Percentiles rank a stretch among this genome's conserved stretches.
These are phyloP conservation scores for Sebastes kiyomatsui DNA, from an alignment of 2,797 vertebrate species.

Conservation along the genomic window DNA sequence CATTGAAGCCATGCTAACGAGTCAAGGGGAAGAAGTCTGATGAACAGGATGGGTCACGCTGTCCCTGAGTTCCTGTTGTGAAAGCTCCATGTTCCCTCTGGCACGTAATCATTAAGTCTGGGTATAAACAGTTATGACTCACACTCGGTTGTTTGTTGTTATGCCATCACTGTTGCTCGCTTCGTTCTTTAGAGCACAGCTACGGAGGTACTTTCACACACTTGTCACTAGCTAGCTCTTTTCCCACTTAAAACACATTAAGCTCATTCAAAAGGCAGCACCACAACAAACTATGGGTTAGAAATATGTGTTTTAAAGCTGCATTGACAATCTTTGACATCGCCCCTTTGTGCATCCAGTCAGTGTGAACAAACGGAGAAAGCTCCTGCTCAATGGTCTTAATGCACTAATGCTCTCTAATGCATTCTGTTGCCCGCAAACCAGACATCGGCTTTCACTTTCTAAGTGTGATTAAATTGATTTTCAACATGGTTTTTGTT, in stretches of 20 bases:
- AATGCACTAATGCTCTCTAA: conserved; percentile 45
- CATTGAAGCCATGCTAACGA: neutral
- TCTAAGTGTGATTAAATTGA: conserved; percentile 45
- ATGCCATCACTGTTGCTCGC: conserved; percentile 3
- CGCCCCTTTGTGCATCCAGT: conserved; percentile 1
- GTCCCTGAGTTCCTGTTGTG: neutral
- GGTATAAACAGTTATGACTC: conserved; percentile 56
- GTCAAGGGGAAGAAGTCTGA: neutral
- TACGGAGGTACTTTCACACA: neutral
- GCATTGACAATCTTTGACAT: conserved; percentile 7
- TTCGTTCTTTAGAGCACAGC: neutral
- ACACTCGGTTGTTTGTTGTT: conserved; percentile 18
- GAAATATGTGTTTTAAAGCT: conserved; percentile 13
- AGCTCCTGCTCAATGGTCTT: conserved; percentile 29
- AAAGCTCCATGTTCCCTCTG: conserved; percentile 9
- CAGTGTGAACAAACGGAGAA: neutral
- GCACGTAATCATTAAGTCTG: conserved; percentile 33
- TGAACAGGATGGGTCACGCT: neutral
- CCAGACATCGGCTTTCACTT: conserved; percentile 7
- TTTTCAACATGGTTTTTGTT: conserved; percentile 47
- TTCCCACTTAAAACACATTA: conserved; percentile 13
- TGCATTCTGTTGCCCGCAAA: conserved; percentile 28
- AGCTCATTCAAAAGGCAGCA: neutral
- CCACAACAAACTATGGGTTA: neutral
- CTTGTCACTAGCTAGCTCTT: neutral